Evolutionary conservation across 2,888 invertebrate genomes (phyloP), one percentile per base, ranked within the genome.

Genomic region (Pasiphila rectangulata): DNA sequence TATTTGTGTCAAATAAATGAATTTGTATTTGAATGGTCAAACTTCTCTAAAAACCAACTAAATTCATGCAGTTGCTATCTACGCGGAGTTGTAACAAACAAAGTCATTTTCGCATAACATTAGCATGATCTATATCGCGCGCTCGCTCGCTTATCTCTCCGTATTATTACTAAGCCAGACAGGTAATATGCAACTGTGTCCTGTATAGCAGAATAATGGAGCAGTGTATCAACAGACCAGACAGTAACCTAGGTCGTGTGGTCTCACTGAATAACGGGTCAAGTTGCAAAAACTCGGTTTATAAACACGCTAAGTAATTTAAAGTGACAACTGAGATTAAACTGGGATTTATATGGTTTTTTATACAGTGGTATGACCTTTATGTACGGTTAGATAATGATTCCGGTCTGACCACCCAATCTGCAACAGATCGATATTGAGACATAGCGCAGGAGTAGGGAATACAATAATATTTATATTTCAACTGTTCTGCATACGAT

Each of bases 161-260:
- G 61, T 51, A 45, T 43, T 21, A 43, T 25, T 17, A 47, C 16
- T 27, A 38, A 25, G 49, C 52, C 53, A 43, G 35, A 42, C 46
- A 49, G 57, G 62, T 61, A 61, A 59, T 44, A 43, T 62, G 60
- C 61, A 68, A 59, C 56, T 51, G 39, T 47, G 17, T 51, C 39
- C 36, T 46, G 34, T 35, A 20, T 34, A 19, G 17, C 38, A 25
- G 35, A 19, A 41, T 42, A 42, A 29, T 27, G 35, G 15, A 10
- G 13, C 34, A 23, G 37, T 35, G 32, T 44, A 25, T 39, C 44
- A 59, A 59, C 46, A 41, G 51, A 51, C 41, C 29, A 10, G 21
- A 9, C 34, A 46, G 54, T 56, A 58, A 51, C 55, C 59, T 56
- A 58, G 58, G 61, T 61, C 56, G 45, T 42, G 56, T 39, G 21